A percentile compares a stretch with the other conserved stretches of the same genome.
Conservation (phyloP, 2,888 invertebrate genomes). For the Archips xylosteana region DNA sequence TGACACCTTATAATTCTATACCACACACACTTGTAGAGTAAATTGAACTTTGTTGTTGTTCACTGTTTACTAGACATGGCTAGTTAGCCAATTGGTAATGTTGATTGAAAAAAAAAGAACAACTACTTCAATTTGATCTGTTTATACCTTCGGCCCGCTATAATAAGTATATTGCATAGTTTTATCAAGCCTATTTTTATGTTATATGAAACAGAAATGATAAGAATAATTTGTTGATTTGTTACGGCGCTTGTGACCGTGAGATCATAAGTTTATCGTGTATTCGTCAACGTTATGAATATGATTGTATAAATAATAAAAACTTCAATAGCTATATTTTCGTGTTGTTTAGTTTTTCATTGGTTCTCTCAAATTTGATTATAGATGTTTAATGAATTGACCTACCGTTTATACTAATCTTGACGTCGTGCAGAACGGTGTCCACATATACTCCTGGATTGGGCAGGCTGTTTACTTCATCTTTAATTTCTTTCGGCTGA, state of each 20-base stretch:
- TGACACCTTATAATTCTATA: no score
- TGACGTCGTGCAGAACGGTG: constrained; percentile 88
- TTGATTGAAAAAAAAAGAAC: not conserved
- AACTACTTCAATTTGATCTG: no score
- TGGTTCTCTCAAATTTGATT: not conserved
- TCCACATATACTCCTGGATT: constrained; percentile 88
- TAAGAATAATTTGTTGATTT: constrained; percentile 1
- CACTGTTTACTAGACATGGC: not conserved
- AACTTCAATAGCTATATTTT: not conserved
- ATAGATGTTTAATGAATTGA: constrained; percentile 4
- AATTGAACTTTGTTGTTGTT: not conserved
- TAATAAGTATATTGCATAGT: no score
- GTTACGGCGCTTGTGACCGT: not conserved
- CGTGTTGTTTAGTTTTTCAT: not conserved
- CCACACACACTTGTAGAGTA: not conserved
- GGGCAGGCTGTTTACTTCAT: constrained; percentile 60
- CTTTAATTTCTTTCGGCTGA: constrained; percentile 51
- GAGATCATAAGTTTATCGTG: constrained; percentile 22
- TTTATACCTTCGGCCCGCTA: no score
- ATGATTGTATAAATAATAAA: constrained; percentile 6
- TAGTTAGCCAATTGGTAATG: not conserved
- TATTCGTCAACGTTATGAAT: constrained; percentile 14
- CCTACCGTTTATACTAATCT: constrained; percentile 85
- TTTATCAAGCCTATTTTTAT: no score
- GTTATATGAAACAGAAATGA: no score